These are phyloP conservation scores for Atta texana DNA, from an alignment of 1,140 invertebrate species.

Conservation along the genomic window DNA sequence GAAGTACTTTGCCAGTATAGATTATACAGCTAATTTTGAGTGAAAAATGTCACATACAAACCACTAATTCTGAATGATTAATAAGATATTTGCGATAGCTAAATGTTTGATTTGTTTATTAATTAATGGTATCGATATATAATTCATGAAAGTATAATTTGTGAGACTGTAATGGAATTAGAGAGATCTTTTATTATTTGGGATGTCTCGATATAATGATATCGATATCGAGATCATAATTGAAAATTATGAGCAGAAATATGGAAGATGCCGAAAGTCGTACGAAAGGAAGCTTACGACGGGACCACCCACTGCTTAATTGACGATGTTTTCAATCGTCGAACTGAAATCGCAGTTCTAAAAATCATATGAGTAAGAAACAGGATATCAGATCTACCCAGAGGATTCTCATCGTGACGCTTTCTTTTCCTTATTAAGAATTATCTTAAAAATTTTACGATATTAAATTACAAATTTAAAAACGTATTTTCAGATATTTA, in stretches of 20 bases:
- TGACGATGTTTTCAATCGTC: slow-evolving; percentile 44
- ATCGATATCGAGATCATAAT: not conserved
- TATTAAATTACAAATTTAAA: slow-evolving; percentile 17
- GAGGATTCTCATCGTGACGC: slow-evolving; percentile 7
- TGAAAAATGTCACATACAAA: slow-evolving; percentile 6
- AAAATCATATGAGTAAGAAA: slow-evolving; percentile 14
- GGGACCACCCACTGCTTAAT: slow-evolving; percentile 41
- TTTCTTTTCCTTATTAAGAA: slow-evolving; percentile 14
- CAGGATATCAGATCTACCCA: not conserved
- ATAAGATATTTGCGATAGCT: not conserved
- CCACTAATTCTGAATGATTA: not conserved
- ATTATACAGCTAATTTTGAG: slow-evolving; percentile 27
- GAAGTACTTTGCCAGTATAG: slow-evolving; percentile 28
- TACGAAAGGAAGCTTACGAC: slow-evolving; percentile 32
- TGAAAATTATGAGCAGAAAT: slow-evolving; percentile 17
- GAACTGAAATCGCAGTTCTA: slow-evolving; percentile 24
- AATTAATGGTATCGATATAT: not conserved
- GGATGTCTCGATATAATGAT: not conserved
- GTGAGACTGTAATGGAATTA: not conserved
- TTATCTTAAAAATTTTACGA: not conserved
- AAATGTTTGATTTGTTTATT: not conserved
- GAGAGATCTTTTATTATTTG: not conserved
- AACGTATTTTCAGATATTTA: not conserved
- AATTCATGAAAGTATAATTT: not conserved
- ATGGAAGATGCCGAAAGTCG: not conserved